These are phyloP conservation scores for Triplophysa siluroides DNA, from an alignment of 2,113 vertebrate species.

Conservation along the genomic window DNA sequence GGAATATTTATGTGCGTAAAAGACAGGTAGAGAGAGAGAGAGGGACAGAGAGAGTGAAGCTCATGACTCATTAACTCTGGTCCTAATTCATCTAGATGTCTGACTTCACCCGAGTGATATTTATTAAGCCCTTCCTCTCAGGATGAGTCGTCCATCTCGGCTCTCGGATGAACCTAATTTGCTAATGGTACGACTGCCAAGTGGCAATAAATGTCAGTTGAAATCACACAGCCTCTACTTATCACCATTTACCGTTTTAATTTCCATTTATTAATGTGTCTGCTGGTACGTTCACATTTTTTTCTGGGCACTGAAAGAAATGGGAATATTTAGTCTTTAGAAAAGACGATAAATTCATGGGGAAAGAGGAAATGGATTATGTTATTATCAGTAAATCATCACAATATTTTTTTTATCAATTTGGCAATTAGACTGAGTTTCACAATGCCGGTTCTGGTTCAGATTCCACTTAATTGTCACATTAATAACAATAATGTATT, in stretches of 20 bases:
- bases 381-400: neutral
- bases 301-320: constrained; percentile 44
- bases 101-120: constrained; percentile 46
- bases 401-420: neutral
- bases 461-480: neutral
- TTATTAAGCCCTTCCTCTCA: constrained; percentile 47
- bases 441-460: neutral
- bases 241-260: constrained; percentile 66
- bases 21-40: constrained; percentile 23
- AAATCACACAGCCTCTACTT: constrained; percentile 61
- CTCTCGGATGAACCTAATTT: constrained; percentile 67
- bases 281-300: constrained; percentile 44
- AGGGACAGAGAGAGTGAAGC: constrained; percentile 18
- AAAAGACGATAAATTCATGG: constrained; percentile 14
- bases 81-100: constrained; percentile 56
- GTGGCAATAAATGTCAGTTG: constrained; percentile 72
- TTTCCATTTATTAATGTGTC: constrained; percentile 60
- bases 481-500: neutral
- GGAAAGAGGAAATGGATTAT: neutral
- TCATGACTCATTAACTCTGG: constrained; percentile 49
- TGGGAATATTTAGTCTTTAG: constrained; percentile 24
- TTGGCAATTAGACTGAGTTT: neutral
- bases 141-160: constrained; percentile 28
- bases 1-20: neutral
- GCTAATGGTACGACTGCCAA: constrained; percentile 72